Percentiles rank a stretch among this genome's conserved stretches.
phyloP scores from a whole-genome alignment of 2,797 vertebrate genomes.

The Steatocranus sp. region DNA sequence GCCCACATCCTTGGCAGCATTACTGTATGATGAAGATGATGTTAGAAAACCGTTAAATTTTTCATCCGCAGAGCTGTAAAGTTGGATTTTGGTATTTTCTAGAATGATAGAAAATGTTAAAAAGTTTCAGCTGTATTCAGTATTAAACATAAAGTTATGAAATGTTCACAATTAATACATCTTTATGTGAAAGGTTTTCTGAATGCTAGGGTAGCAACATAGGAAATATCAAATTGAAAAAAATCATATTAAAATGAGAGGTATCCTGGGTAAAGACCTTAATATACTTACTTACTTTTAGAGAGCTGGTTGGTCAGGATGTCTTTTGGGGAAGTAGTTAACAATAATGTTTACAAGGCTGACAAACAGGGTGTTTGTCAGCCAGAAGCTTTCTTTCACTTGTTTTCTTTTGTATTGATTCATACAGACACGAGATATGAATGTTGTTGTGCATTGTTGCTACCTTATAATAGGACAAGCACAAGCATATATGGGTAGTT shows the following conservation, averaged over 20 bases:
- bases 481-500: not conserved
- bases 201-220: not conserved
- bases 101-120: not conserved
- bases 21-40: not conserved
- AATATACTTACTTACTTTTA: not conserved
- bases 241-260: not conserved
- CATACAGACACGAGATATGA: conserved; percentile 14
- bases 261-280: not conserved
- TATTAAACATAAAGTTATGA: not conserved
- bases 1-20: not conserved
- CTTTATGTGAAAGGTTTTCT: not conserved
- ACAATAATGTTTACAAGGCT: too few species aligned
- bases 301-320: not conserved
- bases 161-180: not conserved
- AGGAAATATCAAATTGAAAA: not conserved
- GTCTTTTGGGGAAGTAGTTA: not conserved
- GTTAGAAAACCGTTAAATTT: not conserved
- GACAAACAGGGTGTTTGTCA: too few species aligned
- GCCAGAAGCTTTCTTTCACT: conserved; percentile 11
- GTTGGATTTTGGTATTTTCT: not conserved
- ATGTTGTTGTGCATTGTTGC: conserved; percentile 3
- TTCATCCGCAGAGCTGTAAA: not conserved
- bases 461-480: not conserved
- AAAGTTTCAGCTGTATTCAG: not conserved
- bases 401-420: conserved; percentile 17